phyloP scores from a whole-genome alignment of 2,888 invertebrate genomes.

The Mycalesis mineus region DNA sequence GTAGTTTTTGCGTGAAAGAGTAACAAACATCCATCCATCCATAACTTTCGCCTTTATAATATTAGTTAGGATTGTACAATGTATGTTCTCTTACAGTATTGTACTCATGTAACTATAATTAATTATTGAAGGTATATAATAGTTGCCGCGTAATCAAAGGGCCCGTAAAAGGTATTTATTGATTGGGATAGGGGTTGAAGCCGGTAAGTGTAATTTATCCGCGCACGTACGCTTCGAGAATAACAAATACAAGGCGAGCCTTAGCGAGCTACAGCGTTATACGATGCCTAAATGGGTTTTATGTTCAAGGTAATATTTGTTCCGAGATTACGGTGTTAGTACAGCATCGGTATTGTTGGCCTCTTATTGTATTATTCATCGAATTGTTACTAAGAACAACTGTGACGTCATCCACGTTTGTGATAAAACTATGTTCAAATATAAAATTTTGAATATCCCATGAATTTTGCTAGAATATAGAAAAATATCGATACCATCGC shows the following conservation, averaged over 20 bases:
- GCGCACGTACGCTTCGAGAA: constrained; percentile 22
- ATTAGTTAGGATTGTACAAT: no score
- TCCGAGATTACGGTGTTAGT: background rate
- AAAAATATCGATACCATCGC: no score
- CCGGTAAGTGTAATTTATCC: constrained; percentile 26
- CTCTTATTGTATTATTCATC: background rate
- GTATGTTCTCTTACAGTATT: no score
- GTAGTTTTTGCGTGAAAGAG: no score
- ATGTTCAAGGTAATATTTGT: background rate
- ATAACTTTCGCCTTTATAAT: no score
- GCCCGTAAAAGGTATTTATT: constrained; percentile 35
- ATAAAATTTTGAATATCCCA: no score
- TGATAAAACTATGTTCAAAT: no score
- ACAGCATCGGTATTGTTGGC: background rate
- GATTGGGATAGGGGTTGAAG: constrained; percentile 19
- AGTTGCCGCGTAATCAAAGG: constrained; percentile 14
- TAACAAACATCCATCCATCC: no score
- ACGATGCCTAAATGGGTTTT: background rate
- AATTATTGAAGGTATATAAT: background rate
- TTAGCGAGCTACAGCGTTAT: background rate
- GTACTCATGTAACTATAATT: background rate
- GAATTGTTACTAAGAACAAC: no score
- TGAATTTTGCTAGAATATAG: no score
- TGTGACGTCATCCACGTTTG: no score
- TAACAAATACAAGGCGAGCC: constrained; percentile 16